Conservation (phyloP, 2,888 invertebrate species). For the Tiphia femorata region DNA sequence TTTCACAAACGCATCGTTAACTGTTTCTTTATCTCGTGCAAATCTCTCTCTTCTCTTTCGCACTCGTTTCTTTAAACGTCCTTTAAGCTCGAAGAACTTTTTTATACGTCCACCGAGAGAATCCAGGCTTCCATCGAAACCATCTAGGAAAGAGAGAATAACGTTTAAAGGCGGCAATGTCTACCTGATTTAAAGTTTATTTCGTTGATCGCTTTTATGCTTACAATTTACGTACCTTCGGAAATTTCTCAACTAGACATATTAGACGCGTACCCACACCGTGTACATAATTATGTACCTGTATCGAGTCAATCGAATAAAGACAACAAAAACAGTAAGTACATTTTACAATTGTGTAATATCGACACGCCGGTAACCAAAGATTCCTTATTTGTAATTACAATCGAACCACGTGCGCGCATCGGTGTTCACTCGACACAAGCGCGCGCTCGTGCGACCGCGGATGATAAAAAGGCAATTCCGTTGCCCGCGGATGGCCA, state of each 20-base stretch:
- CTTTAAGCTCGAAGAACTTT: neutral
- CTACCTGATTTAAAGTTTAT: slow-evolving; percentile 1
- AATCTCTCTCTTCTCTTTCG: too few species aligned
- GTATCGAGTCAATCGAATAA: slow-evolving; percentile 35
- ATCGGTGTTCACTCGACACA: neutral
- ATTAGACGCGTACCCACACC: slow-evolving; percentile 4
- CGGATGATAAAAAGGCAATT: too few species aligned
- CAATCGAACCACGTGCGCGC: neutral
- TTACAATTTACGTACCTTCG: neutral
- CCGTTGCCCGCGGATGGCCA: too few species aligned
- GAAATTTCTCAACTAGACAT: neutral
- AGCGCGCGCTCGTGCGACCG: too few species aligned
- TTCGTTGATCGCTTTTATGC: neutral
- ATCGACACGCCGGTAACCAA: neutral
- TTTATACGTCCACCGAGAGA: too few species aligned
- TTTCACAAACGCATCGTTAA: too few species aligned
- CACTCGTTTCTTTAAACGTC: neutral
- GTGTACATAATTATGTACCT: slow-evolving; percentile 40
- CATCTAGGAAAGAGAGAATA: too few species aligned
- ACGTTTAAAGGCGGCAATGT: neutral
- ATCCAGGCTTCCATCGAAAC: too few species aligned
- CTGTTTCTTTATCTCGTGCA: too few species aligned
- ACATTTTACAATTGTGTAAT: too few species aligned
- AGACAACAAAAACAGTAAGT: slow-evolving; percentile 36
- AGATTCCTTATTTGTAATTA: neutral